Evolutionary conservation across 2,113 vertebrate species (phyloP), one percentile per base, ranked within the genome.

Genomic region (Excalfactoria chinensis): DNA sequence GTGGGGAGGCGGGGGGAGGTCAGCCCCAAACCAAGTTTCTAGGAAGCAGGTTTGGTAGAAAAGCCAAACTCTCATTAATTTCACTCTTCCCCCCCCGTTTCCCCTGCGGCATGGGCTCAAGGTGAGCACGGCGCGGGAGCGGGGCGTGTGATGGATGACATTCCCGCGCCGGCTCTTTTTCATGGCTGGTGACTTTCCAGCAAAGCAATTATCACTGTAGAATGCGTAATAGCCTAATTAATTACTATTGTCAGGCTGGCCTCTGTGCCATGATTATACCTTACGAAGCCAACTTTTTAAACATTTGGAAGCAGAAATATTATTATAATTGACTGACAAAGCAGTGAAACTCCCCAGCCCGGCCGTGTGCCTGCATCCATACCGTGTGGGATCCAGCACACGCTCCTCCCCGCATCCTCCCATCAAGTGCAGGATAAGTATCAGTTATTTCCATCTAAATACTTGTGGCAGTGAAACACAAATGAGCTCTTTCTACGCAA

Each of bases 221-320:
- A 99, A 99, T 99, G 98, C 98, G 98, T 99, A 99, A 99, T 99
- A 98, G 98, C 98, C 99, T 99, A 99, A 99, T 99, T 99, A 99
- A 99, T 99, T 99, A 99, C 99, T 98, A 98, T 98, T 99, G 99
- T 99, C 99, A 99, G 98, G 92, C 94, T 97, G 96, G 98, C 98
- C 98, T 99, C 98, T 98, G 98, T 98, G 98, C 98, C 98, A 97
- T 98, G 98, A 97, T 98, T 98, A 98, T 98, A 98, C 98, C 98
- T 99, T 98, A 97, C 97, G 97, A 97, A 97, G 98, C 98, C 98
- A 98, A 98, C 97, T 98, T 98, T 96, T 97, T 95, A 98, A 98
- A 98, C 97, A 97, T 98, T 98, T 90, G 84, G 93, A 97, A 97
- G 97, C 97, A 97, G 97, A 97, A 98, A 98, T 97, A 98, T 98